Evolutionary conservation across 2,888 invertebrate genomes (phyloP), one percentile per base, ranked within the genome.

Genomic region (Macrosiphum euphorbiae): DNA sequence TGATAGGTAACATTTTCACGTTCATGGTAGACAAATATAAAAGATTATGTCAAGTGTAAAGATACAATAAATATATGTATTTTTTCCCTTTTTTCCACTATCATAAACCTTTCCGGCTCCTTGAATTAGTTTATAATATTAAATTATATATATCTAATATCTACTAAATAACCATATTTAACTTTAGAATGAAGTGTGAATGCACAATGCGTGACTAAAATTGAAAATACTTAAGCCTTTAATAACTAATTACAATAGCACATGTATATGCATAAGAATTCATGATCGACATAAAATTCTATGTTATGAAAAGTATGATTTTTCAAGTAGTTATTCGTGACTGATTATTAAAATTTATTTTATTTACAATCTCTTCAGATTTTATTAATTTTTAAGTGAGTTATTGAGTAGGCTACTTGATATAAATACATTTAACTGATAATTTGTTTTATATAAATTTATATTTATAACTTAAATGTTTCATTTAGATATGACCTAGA

Each of bases 401-500:
- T n/a, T 88, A 67, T 92, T 28, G 87, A 67, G 50, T 87, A 67
- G 10, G 41, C 24, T 92, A 92, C n/a, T 87, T 92, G 3, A 50
- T 8, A 41, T 84, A n/a, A 85, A 58, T 84, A 50, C 41, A 88
- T 26, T 67, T 87, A 26, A 52, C 7, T 87, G 50, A 78, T 88
- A 87, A 67, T 41, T 47, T 35, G 50, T 88, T 41, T 50, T 16
- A 28, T 92, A 67, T 88, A 92, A 78, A 88, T 88, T 67, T 35
- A 47, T 86, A 47, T 90, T 50, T 86, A 47, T n/a, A 88, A 78
- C 35, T 35, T 92, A 78, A 20, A 10, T 67, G 20, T 88, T 88
- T 88, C 24, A 52, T 92, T 87, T 95, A 97, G 97, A 95, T 96
- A 96, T 95, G 97, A 97, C 95, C 96, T 97, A 95, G 96, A 97